Base-by-base conservation (phyloP, 2,888 invertebrate genomes). In the Ectemnius lituratus region DNA sequence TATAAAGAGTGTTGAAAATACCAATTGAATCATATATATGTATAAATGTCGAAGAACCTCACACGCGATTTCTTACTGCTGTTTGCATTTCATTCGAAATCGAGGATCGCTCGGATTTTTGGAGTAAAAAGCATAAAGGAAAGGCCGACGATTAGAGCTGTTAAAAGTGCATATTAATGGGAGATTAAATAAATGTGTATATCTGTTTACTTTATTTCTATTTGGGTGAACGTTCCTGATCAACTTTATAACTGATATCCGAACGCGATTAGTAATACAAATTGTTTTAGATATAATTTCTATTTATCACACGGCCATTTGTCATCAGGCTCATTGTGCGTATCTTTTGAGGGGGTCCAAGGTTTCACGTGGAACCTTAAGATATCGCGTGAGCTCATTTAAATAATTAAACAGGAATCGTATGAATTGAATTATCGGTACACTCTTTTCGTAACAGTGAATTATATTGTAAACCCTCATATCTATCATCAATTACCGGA, bases 61-160 rank as follows among this genome's bases (percentile, higher is more conserved):
- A 46, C 62, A 60, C 71, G 70, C 46, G 60, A 64, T 67, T 61
- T 75, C 63, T 70, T 72, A 70, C 18, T 49, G 69, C 18, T 71
- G 73, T 79, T 45, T 75, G 75, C 73, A 80, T 74, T 82, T 77
- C 70, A 77, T 73, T 75, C 52, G 37, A 73, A 71, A 74, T 76
- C 68, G 60, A 69, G 27, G 16, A 52, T 80, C 64, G 68, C 58
- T 65, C 8, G 58, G 47, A 61, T 18, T 62, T 60, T 57, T 62
- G 37, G 58, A 23, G 27, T 45, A 37, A 67, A 61, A 27, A 23
- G 20, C 49, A 70, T 60, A 52, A 64, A 64, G 20, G 27, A 8
- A 56, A 70, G 68, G 37, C 37, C 60, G 49, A 37, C 58, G 63
- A 57, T 59, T 23, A 67, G 67, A 52, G 45, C 61, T 63, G 59